phyloP scores from a whole-genome alignment of 2,797 vertebrate species.

The Antennarius maculatus region DNA sequence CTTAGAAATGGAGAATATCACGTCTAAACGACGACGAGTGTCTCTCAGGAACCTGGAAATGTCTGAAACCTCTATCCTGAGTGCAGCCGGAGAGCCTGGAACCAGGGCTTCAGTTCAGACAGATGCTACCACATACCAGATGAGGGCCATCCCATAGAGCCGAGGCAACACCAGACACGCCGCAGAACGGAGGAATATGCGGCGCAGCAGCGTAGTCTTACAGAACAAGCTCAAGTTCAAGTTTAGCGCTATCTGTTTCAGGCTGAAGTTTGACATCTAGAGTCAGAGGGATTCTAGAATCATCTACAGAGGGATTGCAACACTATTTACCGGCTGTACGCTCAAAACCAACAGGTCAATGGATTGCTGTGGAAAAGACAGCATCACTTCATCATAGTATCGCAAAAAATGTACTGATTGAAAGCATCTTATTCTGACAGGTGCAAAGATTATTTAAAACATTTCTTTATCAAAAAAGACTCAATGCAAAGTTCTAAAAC shows the following conservation, averaged over 20 bases:
- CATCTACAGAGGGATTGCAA: conserved; percentile 7
- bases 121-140: conserved; percentile 59
- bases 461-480: neutral
- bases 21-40: neutral
- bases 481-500: neutral
- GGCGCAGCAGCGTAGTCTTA: conserved; percentile 19
- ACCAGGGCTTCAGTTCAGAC: conserved; percentile 42
- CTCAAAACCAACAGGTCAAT: neutral
- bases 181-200: conserved; percentile 29
- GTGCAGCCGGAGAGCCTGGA: conserved; percentile 30
- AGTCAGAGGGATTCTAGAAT: conserved; percentile 8
- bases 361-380: neutral
- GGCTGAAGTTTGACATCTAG: conserved; percentile 11
- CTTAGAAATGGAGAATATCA: neutral
- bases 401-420: neutral
- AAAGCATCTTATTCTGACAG: neutral
- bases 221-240: neutral
- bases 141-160: conserved; percentile 49
- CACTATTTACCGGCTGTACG: neutral
- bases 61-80: neutral
- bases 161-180: conserved; percentile 56
- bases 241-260: conserved; percentile 24
- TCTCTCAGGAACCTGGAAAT: neutral
- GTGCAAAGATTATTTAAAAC: neutral
- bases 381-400: neutral